Percentiles rank a stretch among this genome's conserved stretches.
phyloP scores from a whole-genome alignment of 2,888 invertebrate species.

The Limulus polyphemus region DNA sequence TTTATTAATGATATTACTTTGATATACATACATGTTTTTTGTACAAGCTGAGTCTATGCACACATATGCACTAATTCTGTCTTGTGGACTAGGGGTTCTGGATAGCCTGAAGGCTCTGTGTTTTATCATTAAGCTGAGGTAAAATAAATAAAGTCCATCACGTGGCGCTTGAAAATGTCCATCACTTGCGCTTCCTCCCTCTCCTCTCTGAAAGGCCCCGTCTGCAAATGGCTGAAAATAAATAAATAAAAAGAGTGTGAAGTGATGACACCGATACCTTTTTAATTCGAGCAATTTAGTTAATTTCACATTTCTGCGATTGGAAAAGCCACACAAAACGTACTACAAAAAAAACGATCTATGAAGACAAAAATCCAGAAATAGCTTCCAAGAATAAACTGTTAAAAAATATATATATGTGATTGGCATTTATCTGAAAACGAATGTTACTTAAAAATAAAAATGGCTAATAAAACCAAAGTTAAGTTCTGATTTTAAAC shows the following conservation, averaged over 20 bases:
- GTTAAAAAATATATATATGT: no score
- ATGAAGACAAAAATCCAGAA: no score
- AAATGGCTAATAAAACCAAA: no score
- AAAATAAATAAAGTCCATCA: constrained; percentile 33
- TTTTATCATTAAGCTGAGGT: constrained; percentile 31
- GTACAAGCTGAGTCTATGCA: constrained; percentile 33
- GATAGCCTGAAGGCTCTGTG: constrained; percentile 23
- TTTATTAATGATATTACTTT: no score
- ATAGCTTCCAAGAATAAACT: no score
- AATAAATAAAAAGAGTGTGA: background rate
- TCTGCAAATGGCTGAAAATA: constrained; percentile 32
- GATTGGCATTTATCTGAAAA: no score
- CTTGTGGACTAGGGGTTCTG: constrained; percentile 25
- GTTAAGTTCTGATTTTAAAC: background rate
- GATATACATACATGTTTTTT: constrained; percentile 31
- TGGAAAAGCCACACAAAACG: no score
- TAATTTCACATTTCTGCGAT: no score
- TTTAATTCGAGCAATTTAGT: no score
- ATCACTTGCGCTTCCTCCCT: constrained; percentile 28
- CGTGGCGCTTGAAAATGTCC: constrained; percentile 32
- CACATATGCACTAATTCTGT: constrained; percentile 30
- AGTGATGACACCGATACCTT: background rate
- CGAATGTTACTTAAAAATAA: no score
- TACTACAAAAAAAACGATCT: no score
- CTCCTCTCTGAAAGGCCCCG: constrained; percentile 32